Conservation (phyloP, 2,113 vertebrate genomes). For the Equus quagga region DNA sequence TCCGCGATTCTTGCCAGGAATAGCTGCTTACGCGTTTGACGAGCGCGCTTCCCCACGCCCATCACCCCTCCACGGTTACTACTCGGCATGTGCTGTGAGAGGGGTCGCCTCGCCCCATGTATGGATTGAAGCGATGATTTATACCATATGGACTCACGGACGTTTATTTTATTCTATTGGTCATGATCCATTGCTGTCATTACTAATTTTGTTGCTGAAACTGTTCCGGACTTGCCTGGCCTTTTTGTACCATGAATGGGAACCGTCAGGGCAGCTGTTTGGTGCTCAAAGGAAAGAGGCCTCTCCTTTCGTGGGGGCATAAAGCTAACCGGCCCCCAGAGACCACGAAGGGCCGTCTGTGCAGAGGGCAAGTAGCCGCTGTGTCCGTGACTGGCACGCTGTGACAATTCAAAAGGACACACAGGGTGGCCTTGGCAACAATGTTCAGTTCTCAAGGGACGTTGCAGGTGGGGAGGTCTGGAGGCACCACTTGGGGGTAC, state of each 20-base stretch:
- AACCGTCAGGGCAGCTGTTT: background rate
- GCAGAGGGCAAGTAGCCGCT: background rate
- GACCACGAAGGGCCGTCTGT: background rate
- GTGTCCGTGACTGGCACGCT: rapidly evolving
- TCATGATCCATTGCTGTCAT: background rate
- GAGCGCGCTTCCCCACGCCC: background rate
- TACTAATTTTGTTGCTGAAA: background rate
- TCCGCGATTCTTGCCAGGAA: background rate
- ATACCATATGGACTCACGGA: background rate
- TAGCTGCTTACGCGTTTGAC: rapidly evolving
- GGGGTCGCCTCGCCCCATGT: no score
- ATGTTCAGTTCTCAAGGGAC: background rate
- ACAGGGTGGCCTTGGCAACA: no score
- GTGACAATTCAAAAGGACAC: background rate
- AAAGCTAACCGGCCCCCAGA: background rate
- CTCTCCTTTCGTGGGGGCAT: background rate
- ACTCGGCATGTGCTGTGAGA: background rate
- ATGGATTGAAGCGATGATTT: background rate
- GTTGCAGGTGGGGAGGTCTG: background rate
- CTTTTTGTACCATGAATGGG: background rate
- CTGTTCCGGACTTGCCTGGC: background rate
- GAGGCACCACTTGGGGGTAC: background rate
- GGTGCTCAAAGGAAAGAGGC: background rate
- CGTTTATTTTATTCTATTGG: background rate
- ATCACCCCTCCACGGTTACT: rapidly evolving